A percentile compares a stretch with the other conserved stretches of the same genome.
phyloP scores from a whole-genome alignment of 2,797 vertebrate species.

The Columba guinea region DNA sequence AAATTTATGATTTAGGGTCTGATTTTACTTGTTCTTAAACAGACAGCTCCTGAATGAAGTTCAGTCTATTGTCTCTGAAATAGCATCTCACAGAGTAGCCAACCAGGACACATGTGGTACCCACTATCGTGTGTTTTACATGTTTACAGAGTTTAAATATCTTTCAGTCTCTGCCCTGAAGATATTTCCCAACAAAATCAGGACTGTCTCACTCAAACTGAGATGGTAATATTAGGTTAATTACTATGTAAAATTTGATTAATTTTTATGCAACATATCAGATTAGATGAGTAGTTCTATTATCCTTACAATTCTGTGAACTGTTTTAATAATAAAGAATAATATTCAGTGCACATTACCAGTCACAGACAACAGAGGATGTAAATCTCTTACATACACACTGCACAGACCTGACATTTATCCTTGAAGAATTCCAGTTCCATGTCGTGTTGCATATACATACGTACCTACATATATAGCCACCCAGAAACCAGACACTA shows the following conservation, averaged over 20 bases:
- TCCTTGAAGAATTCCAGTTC: neutral
- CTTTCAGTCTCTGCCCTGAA: neutral
- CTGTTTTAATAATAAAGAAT: neutral
- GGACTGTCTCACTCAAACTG: neutral
- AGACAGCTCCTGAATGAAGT: neutral
- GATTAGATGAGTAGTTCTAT: neutral
- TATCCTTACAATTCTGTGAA: neutral
- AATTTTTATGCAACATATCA: neutral
- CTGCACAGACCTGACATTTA: neutral
- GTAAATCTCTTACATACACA: neutral
- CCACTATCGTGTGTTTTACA: neutral
- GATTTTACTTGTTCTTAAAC: neutral
- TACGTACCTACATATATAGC: fast-evolving
- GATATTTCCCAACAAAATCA: slow-evolving; percentile 1
- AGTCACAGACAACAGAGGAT: neutral
- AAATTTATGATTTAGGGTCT: neutral
- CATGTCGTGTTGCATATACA: neutral
- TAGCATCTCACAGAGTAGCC: neutral
- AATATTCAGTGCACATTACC: neutral
- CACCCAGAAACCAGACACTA: neutral
- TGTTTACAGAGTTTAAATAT: neutral
- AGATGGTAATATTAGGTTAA: neutral
- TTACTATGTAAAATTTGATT: neutral
- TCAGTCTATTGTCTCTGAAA: neutral
- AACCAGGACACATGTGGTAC: fast-evolving